These are phyloP conservation scores for Lasioglossum marginatum DNA, from an alignment of 2,888 invertebrate genomes.

Conservation along the genomic window DNA sequence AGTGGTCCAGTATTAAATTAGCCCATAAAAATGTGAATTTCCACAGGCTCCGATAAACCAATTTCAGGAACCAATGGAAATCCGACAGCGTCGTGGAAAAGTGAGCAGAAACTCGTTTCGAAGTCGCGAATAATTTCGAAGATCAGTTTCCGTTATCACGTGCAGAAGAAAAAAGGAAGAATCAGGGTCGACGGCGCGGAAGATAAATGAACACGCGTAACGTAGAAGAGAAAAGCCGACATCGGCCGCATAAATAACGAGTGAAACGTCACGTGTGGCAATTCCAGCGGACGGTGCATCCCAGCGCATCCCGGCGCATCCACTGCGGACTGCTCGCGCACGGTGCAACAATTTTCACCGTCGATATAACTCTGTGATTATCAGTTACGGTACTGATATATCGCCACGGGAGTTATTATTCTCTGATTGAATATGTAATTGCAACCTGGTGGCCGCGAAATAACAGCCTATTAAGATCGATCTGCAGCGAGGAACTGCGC, in stretches of 20 bases:
- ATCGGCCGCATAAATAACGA: constrained; percentile 70
- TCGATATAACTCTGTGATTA: constrained; percentile 58
- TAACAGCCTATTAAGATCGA: constrained; percentile 74
- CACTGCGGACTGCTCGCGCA: neutral
- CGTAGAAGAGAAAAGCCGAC: constrained; percentile 38
- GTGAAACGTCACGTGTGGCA: constrained; percentile 60
- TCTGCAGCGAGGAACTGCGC: constrained; percentile 25
- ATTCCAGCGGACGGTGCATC: constrained; percentile 47
- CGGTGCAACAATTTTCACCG: constrained; percentile 52
- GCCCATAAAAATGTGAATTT: neutral
- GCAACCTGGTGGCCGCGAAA: constrained; percentile 68
- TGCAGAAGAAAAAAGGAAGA: constrained; percentile 4
- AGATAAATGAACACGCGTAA: constrained; percentile 40
- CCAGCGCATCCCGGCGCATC: neutral
- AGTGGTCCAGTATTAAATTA: neutral
- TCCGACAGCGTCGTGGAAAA: neutral
- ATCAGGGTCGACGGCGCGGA: constrained; percentile 19
- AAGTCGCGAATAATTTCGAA: constrained; percentile 14
- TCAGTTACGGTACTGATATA: constrained; percentile 70
- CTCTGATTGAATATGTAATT: constrained; percentile 80
- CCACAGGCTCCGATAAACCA: neutral
- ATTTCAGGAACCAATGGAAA: neutral
- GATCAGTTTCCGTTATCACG: constrained; percentile 47
- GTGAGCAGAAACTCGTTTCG: neutral
- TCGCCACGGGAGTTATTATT: constrained; percentile 73